Conservation (phyloP, 1,140 invertebrate species). For the Diploscapter pachys region DNA sequence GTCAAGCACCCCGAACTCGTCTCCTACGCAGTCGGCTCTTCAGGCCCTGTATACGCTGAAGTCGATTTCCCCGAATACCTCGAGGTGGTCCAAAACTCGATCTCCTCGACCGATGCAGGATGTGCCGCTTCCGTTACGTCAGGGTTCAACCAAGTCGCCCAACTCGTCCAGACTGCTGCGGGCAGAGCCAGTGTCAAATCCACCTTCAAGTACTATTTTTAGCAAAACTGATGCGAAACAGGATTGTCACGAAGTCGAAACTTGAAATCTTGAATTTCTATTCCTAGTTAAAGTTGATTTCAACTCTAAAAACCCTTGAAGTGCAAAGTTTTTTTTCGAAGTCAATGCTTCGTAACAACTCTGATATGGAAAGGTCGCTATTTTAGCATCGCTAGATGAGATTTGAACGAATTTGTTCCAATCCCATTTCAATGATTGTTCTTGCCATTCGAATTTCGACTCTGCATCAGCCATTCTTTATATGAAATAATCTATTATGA, state of each 20-base stretch:
- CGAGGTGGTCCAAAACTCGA: conserved; percentile 31
- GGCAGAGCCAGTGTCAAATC: conserved; percentile 27
- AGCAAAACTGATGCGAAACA: not conserved
- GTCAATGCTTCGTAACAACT: no score
- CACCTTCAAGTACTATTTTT: conserved; percentile 15
- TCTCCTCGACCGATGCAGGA: conserved; percentile 11
- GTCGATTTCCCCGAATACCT: conserved; percentile 39
- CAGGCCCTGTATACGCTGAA: conserved; percentile 38
- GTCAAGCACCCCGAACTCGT: conserved; percentile 37
- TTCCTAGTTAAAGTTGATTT: no score
- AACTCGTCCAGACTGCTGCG: conserved; percentile 28
- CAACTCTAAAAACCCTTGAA: no score
- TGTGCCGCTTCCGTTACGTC: conserved; percentile 18
- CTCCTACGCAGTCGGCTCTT: conserved; percentile 30
- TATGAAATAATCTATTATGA: not conserved
- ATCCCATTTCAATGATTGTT: no score
- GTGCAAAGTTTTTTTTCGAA: no score
- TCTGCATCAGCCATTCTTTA: no score
- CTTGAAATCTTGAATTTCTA: no score
- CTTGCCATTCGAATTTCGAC: no score
- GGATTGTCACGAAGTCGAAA: no score
- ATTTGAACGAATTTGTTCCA: no score
- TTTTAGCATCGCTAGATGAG: no score
- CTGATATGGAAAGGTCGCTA: no score
- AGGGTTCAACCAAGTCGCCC: conserved; percentile 33